These are phyloP conservation scores for Hesperia comma DNA, from an alignment of 2,888 invertebrate genomes.

Conservation along the genomic window DNA sequence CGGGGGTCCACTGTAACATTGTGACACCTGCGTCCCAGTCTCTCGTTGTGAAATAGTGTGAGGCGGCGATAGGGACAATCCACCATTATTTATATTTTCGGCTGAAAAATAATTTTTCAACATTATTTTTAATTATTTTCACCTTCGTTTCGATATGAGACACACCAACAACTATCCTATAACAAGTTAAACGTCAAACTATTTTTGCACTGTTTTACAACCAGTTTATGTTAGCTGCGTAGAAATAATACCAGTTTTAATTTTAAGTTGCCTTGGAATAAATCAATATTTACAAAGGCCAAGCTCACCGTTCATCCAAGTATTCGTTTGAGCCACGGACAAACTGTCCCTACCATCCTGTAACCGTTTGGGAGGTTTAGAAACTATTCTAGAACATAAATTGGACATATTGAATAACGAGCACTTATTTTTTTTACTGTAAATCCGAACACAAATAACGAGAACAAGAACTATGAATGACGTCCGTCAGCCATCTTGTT, in stretches of 20 bases:
- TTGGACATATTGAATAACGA: constrained; percentile 85
- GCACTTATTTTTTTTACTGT: constrained; percentile 40
- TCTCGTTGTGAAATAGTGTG: constrained; percentile 89
- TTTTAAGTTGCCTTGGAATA: constrained; percentile 47
- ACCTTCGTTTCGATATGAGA: background rate
- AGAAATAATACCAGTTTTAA: constrained; percentile 47
- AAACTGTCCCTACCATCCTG: constrained; percentile 89
- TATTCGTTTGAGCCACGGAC: constrained; percentile 91
- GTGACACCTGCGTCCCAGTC: constrained; percentile 88
- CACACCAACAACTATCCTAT: too few species aligned
- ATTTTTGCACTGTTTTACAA: constrained; percentile 20
- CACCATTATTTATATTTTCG: constrained; percentile 89
- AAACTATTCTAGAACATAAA: constrained; percentile 89
- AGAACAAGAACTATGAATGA: constrained; percentile 29
- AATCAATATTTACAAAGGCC: constrained; percentile 57
- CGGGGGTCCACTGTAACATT: constrained; percentile 91
- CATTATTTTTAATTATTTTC: background rate
- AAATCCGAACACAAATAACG: constrained; percentile 17
- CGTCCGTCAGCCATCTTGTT: constrained; percentile 48
- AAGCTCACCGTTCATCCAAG: constrained; percentile 93
- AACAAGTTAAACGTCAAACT: background rate
- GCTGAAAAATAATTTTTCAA: constrained; percentile 73
- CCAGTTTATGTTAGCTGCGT: constrained; percentile 41
- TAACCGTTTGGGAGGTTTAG: constrained; percentile 89
- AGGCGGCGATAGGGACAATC: constrained; percentile 88